A percentile compares a stretch with the other conserved stretches of the same genome.
phyloP scores from a whole-genome alignment of 2,113 vertebrate species.

The Colaptes auratus region DNA sequence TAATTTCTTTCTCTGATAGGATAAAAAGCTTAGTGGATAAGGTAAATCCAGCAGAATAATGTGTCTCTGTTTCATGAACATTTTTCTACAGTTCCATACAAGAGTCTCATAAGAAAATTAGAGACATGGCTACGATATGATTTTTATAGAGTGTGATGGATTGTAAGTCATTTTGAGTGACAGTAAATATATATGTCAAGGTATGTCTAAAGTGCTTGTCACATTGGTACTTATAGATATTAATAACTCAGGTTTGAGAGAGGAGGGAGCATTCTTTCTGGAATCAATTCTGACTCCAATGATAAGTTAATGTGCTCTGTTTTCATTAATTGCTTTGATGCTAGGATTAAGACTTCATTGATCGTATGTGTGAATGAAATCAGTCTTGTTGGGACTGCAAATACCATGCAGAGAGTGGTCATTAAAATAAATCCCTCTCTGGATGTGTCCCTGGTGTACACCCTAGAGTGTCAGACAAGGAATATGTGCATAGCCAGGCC shows the following conservation, averaged over 20 bases:
- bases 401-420: background rate
- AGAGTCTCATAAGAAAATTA: constrained; percentile 29
- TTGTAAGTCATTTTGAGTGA: background rate
- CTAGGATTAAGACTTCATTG: constrained; percentile 42
- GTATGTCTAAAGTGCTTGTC: constrained; percentile 8
- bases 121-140: background rate
- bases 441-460: fast-evolving
- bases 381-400: constrained; percentile 22
- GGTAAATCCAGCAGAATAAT: constrained; percentile 37
- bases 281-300: constrained; percentile 12
- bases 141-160: constrained; percentile 28
- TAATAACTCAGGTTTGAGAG: constrained; percentile 10
- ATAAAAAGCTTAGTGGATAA: constrained; percentile 51
- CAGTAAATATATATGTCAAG: constrained; percentile 16
- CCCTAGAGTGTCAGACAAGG: background rate
- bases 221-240: background rate
- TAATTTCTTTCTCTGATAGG: constrained; percentile 49
- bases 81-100: background rate
- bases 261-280: background rate
- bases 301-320: background rate
- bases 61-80: background rate
- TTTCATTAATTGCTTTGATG: constrained; percentile 53
- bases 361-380: background rate
- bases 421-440: constrained; percentile 7
- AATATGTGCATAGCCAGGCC: background rate